phyloP scores from a whole-genome alignment of 2,888 invertebrate species.

The Uropetala carovei region DNA sequence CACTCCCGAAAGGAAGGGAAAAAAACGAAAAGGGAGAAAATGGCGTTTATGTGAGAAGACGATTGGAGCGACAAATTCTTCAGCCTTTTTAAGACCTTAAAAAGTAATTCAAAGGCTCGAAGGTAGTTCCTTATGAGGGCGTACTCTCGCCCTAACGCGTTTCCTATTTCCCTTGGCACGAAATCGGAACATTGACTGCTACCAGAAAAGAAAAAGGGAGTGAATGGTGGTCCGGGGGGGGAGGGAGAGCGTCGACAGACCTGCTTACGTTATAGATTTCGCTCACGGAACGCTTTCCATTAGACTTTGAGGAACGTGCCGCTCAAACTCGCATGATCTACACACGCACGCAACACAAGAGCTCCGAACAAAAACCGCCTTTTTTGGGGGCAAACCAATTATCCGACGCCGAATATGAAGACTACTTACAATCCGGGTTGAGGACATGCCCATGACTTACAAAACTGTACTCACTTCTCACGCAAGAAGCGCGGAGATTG shows the following conservation, averaged over 20 bases:
- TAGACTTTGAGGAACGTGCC: neutral
- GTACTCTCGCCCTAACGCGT: neutral
- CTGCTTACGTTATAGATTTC: neutral
- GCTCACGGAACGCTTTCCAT: constrained; percentile 22
- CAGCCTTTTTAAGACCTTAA: neutral
- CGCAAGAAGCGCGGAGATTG: constrained; percentile 18
- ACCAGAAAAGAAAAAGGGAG: neutral
- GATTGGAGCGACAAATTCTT: too few relatives aligned
- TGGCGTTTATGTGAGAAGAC: too few relatives aligned
- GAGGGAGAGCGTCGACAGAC: neutral
- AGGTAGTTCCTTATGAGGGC: neutral
- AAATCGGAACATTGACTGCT: constrained; percentile 32
- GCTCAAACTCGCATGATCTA: neutral
- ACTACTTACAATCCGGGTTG: constrained; percentile 50
- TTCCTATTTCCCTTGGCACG: neutral
- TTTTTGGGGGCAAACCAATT: constrained; percentile 61
- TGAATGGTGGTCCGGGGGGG: too few relatives aligned
- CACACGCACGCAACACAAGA: neutral
- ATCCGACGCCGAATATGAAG: constrained; percentile 47
- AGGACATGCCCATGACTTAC: constrained; percentile 63
- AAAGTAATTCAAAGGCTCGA: neutral
- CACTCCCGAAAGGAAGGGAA: too few relatives aligned
- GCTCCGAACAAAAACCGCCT: constrained; percentile 16
- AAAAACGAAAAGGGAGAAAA: too few relatives aligned
- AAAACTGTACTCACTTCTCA: constrained; percentile 9